These are phyloP conservation scores for Lamproptera curius DNA, from an alignment of 2,888 invertebrate species.

Conservation along the genomic window DNA sequence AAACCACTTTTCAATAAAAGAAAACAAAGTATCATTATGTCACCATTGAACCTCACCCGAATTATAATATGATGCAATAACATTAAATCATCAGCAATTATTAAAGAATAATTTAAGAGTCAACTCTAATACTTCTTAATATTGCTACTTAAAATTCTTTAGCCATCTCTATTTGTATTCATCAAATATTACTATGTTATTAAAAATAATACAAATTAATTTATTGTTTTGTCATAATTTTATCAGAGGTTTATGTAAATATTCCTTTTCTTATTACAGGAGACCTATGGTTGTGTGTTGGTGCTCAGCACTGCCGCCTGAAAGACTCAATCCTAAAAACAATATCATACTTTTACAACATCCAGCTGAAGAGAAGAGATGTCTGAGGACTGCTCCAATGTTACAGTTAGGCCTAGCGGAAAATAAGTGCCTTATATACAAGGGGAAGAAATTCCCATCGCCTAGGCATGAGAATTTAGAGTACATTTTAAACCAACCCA, in stretches of 20 bases:
- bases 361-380: slow-evolving; percentile 94
- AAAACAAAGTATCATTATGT: too few relatives aligned
- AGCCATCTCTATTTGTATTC: too few relatives aligned
- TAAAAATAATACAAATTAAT: too few relatives aligned
- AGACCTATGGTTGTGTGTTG: slow-evolving; percentile 93
- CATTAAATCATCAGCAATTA: too few relatives aligned
- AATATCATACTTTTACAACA: slow-evolving; percentile 91
- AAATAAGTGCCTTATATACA: slow-evolving; percentile 87
- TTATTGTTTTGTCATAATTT: too few relatives aligned
- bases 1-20: too few relatives aligned
- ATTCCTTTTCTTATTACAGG: slow-evolving; percentile 79
- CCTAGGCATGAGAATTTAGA: slow-evolving; percentile 81
- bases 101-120: too few relatives aligned
- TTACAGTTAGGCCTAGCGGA: slow-evolving; percentile 84
- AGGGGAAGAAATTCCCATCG: slow-evolving; percentile 91
- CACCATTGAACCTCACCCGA: too few relatives aligned
- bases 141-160: neutral
- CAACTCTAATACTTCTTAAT: neutral
- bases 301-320: slow-evolving; percentile 89
- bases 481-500: slow-evolving; percentile 80
- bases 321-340: slow-evolving; percentile 82
- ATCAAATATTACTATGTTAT: too few relatives aligned
- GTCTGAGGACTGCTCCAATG: slow-evolving; percentile 94
- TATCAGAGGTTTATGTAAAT: too few relatives aligned
- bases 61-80: too few relatives aligned